Conservation (phyloP, 2,113 vertebrate genomes). For the Butorides virescens region DNA sequence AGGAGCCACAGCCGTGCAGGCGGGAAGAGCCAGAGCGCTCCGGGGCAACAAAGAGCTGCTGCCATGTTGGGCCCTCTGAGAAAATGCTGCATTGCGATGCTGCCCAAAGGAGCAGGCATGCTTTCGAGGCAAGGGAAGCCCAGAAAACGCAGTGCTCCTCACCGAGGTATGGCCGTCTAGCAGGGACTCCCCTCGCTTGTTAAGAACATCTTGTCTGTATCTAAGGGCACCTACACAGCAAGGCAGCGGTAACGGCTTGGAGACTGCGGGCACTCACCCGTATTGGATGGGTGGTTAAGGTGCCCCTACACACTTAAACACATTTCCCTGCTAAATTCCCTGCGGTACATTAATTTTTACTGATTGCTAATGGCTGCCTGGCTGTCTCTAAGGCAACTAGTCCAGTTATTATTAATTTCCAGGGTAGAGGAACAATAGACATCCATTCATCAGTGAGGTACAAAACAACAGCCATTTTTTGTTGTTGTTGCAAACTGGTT, state of each 20-base stretch:
- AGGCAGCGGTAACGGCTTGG: accelerated
- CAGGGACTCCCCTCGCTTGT: not conserved
- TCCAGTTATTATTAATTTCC: constrained; percentile 48
- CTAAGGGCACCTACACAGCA: not conserved
- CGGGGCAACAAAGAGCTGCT: not conserved
- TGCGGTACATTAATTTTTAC: constrained; percentile 60
- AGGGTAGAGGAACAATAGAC: constrained; percentile 40
- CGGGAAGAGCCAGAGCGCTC: not conserved
- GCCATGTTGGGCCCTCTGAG: not conserved
- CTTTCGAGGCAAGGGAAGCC: not conserved
- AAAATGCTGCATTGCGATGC: not conserved
- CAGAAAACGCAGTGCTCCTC: not conserved
- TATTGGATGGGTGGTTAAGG: not conserved
- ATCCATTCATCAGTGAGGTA: constrained; percentile 31
- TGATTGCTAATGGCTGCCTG: constrained; percentile 44
- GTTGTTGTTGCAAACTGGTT: not conserved
- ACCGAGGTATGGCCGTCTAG: accelerated
- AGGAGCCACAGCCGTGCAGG: accelerated
- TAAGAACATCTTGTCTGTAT: not conserved
- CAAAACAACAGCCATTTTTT: not conserved
- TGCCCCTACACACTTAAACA: constrained; percentile 6
- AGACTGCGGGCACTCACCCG: accelerated
- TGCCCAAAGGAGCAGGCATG: not conserved
- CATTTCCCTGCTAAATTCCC: constrained; percentile 32
- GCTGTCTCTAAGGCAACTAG: constrained; percentile 51